Conservation (phyloP, 2,113 vertebrate species). For the Trinectes maculatus region DNA sequence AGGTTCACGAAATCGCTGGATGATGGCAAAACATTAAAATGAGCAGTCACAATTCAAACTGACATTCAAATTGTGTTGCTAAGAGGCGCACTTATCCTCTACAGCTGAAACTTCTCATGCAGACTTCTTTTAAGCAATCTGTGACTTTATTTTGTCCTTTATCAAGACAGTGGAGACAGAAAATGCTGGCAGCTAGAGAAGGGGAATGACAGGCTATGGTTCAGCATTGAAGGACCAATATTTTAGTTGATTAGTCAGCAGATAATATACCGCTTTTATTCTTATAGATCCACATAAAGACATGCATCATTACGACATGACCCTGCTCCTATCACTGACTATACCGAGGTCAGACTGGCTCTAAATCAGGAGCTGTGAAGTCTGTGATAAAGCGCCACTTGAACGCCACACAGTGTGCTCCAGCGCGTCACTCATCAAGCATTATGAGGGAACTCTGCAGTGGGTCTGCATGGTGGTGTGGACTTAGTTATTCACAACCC, state of each 20-base stretch:
- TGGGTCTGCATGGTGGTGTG: neutral
- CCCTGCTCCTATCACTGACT: slow-evolving; percentile 31
- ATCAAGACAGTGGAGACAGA: neutral
- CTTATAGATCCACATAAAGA: slow-evolving; percentile 35
- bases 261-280: slow-evolving; percentile 9
- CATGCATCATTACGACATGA: slow-evolving; percentile 26
- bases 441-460: neutral
- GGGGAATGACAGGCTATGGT: neutral
- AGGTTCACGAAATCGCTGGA: neutral
- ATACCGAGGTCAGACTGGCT: slow-evolving; percentile 18
- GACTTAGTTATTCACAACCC: neutral
- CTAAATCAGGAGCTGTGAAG: slow-evolving; percentile 61
- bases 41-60: slow-evolving; percentile 10
- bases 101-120: neutral
- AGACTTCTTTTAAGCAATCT: no score
- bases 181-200: neutral
- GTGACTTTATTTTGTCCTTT: neutral
- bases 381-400: slow-evolving; percentile 43
- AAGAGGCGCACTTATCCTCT: neutral
- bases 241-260: slow-evolving; percentile 26
- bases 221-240: slow-evolving; percentile 15
- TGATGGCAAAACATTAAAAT: neutral
- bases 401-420: slow-evolving; percentile 10
- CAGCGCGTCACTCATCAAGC: slow-evolving; percentile 6
- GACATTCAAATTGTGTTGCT: neutral